Conservation (phyloP, 1,140 invertebrate genomes). For the Oryctes rhinoceros region DNA sequence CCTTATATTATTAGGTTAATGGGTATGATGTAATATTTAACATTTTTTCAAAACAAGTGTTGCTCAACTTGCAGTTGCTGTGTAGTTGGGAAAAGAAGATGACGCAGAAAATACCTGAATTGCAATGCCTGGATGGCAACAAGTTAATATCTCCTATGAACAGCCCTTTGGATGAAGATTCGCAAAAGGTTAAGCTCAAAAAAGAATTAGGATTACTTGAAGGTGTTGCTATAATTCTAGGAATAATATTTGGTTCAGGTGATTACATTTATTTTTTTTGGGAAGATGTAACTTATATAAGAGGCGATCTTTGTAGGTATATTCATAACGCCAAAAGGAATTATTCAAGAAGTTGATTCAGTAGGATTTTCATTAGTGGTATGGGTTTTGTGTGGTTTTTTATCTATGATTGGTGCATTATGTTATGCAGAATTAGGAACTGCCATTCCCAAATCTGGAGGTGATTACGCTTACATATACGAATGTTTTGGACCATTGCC, state of each 20-base stretch:
- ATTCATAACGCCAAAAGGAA: constrained; percentile 96
- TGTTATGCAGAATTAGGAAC: constrained; percentile 96
- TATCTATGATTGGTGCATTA: constrained; percentile 89
- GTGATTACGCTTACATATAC: constrained; percentile 92
- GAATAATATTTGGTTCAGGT: constrained; percentile 89
- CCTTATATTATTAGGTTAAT: constrained; percentile 39
- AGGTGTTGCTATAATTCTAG: constrained; percentile 87
- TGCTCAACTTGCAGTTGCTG: not conserved
- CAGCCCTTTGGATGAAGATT: constrained; percentile 40
- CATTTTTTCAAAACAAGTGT: constrained; percentile 14
- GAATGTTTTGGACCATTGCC: constrained; percentile 92
- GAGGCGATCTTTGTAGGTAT: constrained; percentile 67
- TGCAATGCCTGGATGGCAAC: constrained; percentile 42
- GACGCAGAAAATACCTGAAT: not conserved
- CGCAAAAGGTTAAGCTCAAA: constrained; percentile 74
- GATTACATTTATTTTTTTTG: constrained; percentile 46
- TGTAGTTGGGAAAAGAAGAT: not conserved
- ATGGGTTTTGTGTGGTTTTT: constrained; percentile 86
- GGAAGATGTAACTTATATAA: constrained; percentile 29
- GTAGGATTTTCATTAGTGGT: constrained; percentile 87
- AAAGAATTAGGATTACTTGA: constrained; percentile 84
- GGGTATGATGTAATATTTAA: constrained; percentile 32
- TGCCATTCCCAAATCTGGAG: constrained; percentile 83
- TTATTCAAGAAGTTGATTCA: constrained; percentile 86
- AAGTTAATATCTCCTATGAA: constrained; percentile 42